Percentiles rank a stretch among this genome's conserved stretches.
Conservation (phyloP, 2,797 vertebrate genomes). For the Tapera naevia region DNA sequence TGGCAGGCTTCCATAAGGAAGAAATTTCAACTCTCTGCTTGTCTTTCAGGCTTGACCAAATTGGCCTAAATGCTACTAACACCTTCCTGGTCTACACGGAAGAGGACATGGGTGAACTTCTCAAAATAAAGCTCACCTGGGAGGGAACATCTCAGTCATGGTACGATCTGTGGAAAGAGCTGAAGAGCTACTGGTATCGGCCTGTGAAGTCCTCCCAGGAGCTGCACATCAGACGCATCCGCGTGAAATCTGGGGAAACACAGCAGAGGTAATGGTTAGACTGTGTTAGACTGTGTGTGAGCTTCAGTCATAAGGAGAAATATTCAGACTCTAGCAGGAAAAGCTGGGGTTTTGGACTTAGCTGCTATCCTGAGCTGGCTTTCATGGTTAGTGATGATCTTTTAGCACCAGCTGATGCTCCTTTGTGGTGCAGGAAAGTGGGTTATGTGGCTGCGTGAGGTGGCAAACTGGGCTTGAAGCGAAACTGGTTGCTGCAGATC, state of each 20-base stretch:
- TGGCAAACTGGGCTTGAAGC: not conserved
- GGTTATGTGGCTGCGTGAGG: not conserved
- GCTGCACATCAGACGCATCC: slow-evolving; percentile 86
- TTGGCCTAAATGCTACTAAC: slow-evolving; percentile 89
- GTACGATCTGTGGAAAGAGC: slow-evolving; percentile 81
- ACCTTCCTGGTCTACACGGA: slow-evolving; percentile 94
- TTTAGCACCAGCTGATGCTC: not conserved
- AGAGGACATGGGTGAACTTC: slow-evolving; percentile 89
- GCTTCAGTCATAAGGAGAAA: not conserved
- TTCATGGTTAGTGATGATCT: not conserved
- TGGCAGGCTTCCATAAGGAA: not conserved
- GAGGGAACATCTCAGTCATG: slow-evolving; percentile 81
- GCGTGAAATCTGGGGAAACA: slow-evolving; percentile 92
- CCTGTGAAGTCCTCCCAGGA: slow-evolving; percentile 55
- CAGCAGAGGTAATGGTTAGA: slow-evolving; percentile 88
- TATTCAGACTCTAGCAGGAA: not conserved
- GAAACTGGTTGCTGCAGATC: not conserved
- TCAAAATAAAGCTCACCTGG: slow-evolving; percentile 90
- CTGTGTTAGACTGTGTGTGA: accelerated
- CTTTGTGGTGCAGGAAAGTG: accelerated
- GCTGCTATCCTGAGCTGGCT: not conserved
- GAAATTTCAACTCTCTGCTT: not conserved
- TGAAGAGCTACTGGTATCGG: slow-evolving; percentile 77
- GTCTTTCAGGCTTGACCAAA: slow-evolving; percentile 75
- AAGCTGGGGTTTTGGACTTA: accelerated